phyloP scores from a whole-genome alignment of 2,797 vertebrate genomes.

The Hafferia zeledoni region DNA sequence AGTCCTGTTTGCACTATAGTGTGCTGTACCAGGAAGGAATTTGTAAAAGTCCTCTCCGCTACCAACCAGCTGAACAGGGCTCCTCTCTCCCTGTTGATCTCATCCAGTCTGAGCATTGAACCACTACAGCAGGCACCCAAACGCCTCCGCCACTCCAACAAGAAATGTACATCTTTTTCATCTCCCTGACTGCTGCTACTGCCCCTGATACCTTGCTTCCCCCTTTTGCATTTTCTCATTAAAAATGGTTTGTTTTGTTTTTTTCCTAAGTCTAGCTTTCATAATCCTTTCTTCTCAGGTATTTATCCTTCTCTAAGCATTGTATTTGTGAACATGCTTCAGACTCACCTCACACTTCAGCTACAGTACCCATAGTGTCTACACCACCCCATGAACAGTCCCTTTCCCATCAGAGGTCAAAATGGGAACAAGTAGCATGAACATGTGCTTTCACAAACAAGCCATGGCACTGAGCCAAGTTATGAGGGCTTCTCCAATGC shows the following conservation, averaged over 20 bases:
- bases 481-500: background rate
- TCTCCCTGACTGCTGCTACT: background rate
- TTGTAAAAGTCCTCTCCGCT: background rate
- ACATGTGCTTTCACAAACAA: background rate
- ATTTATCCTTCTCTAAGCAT: background rate
- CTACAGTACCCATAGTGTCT: background rate
- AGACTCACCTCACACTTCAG: background rate
- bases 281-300: background rate
- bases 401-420: background rate
- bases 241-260: background rate
- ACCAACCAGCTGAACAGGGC: background rate
- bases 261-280: background rate
- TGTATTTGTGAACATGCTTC: accelerated
- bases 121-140: background rate
- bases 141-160: background rate
- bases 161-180: background rate
- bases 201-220: background rate
- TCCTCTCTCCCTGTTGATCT: background rate
- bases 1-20: background rate
- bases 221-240: background rate
- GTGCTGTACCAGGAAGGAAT: background rate
- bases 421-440: background rate
- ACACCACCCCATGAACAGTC: accelerated
- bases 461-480: background rate
- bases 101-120: background rate